A percentile compares a stretch with the other conserved stretches of the same genome.
Evolutionary conservation across 2,113 vertebrate genomes (phyloP).

Genomic region (Hepsetus odoe): DNA sequence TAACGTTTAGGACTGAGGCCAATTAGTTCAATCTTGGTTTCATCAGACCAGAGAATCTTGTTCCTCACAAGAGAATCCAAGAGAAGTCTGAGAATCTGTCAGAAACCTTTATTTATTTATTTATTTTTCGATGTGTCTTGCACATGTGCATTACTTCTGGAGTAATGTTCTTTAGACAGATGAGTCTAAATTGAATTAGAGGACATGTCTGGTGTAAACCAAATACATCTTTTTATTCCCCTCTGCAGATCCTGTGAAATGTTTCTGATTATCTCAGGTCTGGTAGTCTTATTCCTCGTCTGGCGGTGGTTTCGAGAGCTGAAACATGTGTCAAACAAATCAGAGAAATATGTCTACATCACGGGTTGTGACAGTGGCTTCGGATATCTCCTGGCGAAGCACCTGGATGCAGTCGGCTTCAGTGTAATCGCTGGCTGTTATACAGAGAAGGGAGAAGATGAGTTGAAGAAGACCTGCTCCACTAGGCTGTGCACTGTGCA

Average conservation of each 20-base stretch:
- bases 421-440: slow-evolving; percentile 74
- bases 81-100: no score
- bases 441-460: slow-evolving; percentile 72
- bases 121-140: no score
- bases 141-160: no score
- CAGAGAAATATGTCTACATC: slow-evolving; percentile 75
- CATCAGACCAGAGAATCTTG: no score
- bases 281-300: slow-evolving; percentile 58
- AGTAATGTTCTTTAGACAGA: no score
- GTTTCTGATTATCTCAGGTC: slow-evolving; percentile 58
- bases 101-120: no score
- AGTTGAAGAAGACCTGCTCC: slow-evolving; percentile 68
- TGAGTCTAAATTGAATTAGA: no score
- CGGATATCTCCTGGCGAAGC: slow-evolving; percentile 75
- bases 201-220: no score
- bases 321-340: slow-evolving; percentile 63
- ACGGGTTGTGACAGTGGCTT: slow-evolving; percentile 73
- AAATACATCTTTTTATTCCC: neutral
- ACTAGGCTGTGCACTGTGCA: slow-evolving; percentile 72
- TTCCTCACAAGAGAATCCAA: no score
- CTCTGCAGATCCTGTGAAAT: slow-evolving; percentile 51
- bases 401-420: slow-evolving; percentile 77
- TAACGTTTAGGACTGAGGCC: no score
- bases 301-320: slow-evolving; percentile 69
- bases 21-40: no score